phyloP scores from a whole-genome alignment of 53 echinoderm and acorn worm species.

The Paracentrotus lividus region DNA sequence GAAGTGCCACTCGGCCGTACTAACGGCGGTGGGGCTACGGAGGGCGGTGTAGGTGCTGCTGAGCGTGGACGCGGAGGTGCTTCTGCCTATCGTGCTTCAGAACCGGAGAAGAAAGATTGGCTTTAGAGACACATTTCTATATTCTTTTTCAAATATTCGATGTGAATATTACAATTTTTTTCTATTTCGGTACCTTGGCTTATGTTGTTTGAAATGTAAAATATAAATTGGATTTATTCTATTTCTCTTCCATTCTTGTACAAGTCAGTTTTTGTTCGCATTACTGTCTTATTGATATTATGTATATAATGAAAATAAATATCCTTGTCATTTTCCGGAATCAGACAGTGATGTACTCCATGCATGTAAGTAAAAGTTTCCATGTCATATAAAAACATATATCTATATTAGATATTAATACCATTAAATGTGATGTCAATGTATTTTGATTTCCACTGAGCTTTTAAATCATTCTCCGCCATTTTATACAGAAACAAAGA shows the following conservation, averaged over 20 bases:
- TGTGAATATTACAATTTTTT: not conserved
- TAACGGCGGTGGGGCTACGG: slow-evolving; percentile 52
- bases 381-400: too few species aligned
- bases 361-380: too few species aligned
- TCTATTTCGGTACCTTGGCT: not conserved
- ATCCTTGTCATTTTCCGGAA: too few species aligned
- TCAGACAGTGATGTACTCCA: too few species aligned
- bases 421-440: too few species aligned
- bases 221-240: not conserved
- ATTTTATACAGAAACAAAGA: too few species aligned
- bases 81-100: not conserved
- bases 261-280: not conserved
- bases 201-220: not conserved
- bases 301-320: not conserved
- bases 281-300: not conserved
- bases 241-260: not conserved
- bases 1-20: not conserved
- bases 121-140: not conserved
- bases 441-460: too few species aligned
- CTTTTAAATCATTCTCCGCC: too few species aligned
- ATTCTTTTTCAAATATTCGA: not conserved
- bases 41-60: not conserved
- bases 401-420: too few species aligned
- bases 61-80: not conserved
- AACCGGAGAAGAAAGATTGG: slow-evolving; percentile 59